Base-by-base conservation (phyloP, 2,797 vertebrate species). In the Peromyscus attwateri region DNA sequence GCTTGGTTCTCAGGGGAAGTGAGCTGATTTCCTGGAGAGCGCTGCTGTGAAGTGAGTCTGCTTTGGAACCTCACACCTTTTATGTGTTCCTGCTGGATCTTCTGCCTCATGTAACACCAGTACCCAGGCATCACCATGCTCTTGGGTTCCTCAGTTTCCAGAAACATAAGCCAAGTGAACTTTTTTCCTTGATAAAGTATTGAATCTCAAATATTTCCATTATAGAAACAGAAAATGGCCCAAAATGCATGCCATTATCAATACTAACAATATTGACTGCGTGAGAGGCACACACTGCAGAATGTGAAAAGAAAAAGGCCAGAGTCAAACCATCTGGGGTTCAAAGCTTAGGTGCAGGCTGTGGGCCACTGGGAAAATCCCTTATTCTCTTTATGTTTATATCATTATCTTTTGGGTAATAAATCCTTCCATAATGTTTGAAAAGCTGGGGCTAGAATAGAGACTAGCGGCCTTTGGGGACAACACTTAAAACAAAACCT, bases 391-490 rank as follows among this genome's bases (percentile, higher is more conserved):
- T 9, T 34, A 68, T 40, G 2, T 93, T 77, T 75, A 43, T 62
- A 70, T 95, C 85, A 70, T 76, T 77, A 73, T 27, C 14, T 31
- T 95, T 85, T 85, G 62, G 25, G 43, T 79, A 84, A 73, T 85
- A 52, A 79, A 92, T 55, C 25, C 66, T 88, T 70, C 13, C 23
- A 1, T 40, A 40, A 43, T 1, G 46, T 79, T 46, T 71, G 52
- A 60, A 95, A 95, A 76, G 29, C 57, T 4, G 73, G 16, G 21
- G 17, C 77, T 46, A 27, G 34, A 25, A 43, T 10, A 71, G 4
- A 93, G 64, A 29, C 37, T 37, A 29, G 14, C 92, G 95, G 49
- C n/a, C 40, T 91, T 46, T 27, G 23, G 10, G 43, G 13, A 62
- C 68, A 62, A 37, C 3, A 68, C 52, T 37, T 60, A 49, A 71